Evolutionary conservation across 2,888 invertebrate genomes (phyloP).

Genomic region (Lottia scabra): DNA sequence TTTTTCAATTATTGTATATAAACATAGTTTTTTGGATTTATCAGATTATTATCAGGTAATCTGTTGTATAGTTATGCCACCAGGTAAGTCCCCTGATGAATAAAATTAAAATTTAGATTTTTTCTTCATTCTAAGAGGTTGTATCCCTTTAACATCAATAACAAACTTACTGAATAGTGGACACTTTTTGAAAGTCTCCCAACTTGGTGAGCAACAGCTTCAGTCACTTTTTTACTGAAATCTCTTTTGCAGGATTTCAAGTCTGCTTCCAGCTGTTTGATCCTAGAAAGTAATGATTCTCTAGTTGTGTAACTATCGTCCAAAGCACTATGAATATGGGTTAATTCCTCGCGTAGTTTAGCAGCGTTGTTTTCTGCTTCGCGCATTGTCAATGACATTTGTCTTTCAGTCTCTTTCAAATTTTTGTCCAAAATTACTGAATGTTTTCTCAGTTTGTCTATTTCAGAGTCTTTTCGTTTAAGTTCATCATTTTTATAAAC

Average conservation of each 20-base stretch:
- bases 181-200: not conserved
- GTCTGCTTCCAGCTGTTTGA: slow-evolving; percentile 60
- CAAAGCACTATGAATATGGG: slow-evolving; percentile 49
- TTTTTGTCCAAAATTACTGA: slow-evolving; percentile 46
- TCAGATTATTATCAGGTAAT: too few relatives aligned
- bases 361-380: slow-evolving; percentile 51
- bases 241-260: slow-evolving; percentile 54
- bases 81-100: too few relatives aligned
- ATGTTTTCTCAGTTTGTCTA: slow-evolving; percentile 45
- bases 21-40: too few relatives aligned
- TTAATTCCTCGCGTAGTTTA: slow-evolving; percentile 50
- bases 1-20: too few relatives aligned
- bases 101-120: too few relatives aligned
- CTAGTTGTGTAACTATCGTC: slow-evolving; percentile 52
- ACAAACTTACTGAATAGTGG: not conserved
- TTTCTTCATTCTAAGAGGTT: too few relatives aligned
- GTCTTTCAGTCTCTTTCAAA: slow-evolving; percentile 45
- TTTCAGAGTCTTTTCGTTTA: slow-evolving; percentile 44
- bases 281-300: slow-evolving; percentile 47
- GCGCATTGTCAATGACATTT: slow-evolving; percentile 40
- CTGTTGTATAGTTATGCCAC: too few relatives aligned
- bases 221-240: slow-evolving; percentile 52
- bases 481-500: slow-evolving; percentile 52
- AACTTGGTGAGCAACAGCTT: slow-evolving; percentile 32
- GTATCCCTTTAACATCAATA: not conserved